A percentile compares a stretch with the other conserved stretches of the same genome.
Evolutionary conservation across 23 tunicate genomes (phyloP).

Genomic region (Botrylloides violaceus): DNA sequence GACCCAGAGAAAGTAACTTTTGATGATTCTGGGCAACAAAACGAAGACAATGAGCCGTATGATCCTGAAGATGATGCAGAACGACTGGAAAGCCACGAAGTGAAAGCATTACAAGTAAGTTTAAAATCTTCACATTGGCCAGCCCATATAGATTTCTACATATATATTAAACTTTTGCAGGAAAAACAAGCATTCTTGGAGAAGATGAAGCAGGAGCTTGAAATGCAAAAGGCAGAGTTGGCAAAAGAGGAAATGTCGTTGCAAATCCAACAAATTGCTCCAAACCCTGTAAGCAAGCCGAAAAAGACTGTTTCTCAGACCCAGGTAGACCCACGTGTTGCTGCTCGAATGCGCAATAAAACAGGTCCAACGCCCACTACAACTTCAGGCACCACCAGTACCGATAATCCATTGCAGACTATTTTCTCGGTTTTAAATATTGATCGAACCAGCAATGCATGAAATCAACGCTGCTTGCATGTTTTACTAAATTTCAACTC

Average conservation of each 20-base stretch:
- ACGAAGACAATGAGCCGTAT: conserved; percentile 59
- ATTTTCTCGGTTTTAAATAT: conserved; percentile 67
- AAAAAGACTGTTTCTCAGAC: conserved; percentile 16
- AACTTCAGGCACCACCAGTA: neutral
- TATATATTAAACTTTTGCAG: neutral
- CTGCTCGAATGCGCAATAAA: conserved; percentile 26
- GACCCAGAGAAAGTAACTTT: conserved; percentile 54
- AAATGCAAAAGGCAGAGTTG: conserved; percentile 72
- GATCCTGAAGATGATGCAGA: conserved; percentile 87
- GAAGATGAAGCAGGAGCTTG: conserved; percentile 68
- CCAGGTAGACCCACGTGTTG: conserved; percentile 31
- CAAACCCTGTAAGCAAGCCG: conserved; percentile 3
- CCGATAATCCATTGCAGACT: conserved; percentile 62
- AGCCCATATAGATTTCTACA: neutral
- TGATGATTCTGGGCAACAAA: conserved; percentile 45
- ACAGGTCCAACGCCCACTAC: conserved; percentile 16
- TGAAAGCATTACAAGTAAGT: conserved; percentile 40
- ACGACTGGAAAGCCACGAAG: conserved; percentile 23
- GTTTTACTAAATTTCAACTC: no score
- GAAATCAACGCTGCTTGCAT: no score
- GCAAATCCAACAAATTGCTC: conserved; percentile 30
- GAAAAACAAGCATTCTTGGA: conserved; percentile 53
- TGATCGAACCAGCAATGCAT: conserved; percentile 19
- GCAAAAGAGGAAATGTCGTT: conserved; percentile 70
- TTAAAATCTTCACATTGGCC: no score